Evolutionary conservation across 2,888 invertebrate genomes (phyloP), one percentile per base, ranked within the genome.

Genomic region (Pseudeuparius sepicola): DNA sequence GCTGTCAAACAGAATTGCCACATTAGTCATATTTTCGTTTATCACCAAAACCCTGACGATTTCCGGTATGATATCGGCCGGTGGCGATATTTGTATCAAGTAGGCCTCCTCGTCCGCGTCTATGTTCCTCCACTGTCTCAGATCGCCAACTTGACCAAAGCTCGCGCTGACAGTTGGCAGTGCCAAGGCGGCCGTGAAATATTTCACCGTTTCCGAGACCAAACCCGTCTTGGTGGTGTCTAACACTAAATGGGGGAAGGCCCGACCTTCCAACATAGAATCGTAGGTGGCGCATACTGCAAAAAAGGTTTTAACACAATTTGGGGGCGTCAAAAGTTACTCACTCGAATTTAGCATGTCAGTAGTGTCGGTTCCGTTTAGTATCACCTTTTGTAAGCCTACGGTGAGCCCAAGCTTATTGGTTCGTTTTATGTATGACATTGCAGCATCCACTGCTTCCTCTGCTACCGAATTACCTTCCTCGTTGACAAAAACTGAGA

Each of bases 1-100:
- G 14, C 82, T 75, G 53, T 96, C 93, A 57, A 86, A 93, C 27
- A 96, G 69, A 30, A 96, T 85, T 4, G 88, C 93, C 9, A 90
- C 89, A 56, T 89, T 90, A 3, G 86, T 85, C 35, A 93, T 85
- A 54, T 90, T 88, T 62, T 89, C 80, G 43, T 76, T 73, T 1
- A 73, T 67, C 3, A 88, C 84, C 46, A 93, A 75, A 26, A 85
- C 80, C 35, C 87, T 67, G 1, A 94, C 73, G 1, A 83, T 76
- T 59, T 87, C 84, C 0, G 89, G 83, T 42, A 90, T 75, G 16
- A 88, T 66, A 54, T 89, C 89, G 0, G 82, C 81, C 1, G 90
- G 90, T 0, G 90, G 88, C 65, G 77, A 77, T 24, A 88, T 70
- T 65, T 89, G 89, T 5, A 90, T 64, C 15, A 90, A 64, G 61